phyloP scores from a whole-genome alignment of 2,888 invertebrate species.

The Onthophagus sagittarius region DNA sequence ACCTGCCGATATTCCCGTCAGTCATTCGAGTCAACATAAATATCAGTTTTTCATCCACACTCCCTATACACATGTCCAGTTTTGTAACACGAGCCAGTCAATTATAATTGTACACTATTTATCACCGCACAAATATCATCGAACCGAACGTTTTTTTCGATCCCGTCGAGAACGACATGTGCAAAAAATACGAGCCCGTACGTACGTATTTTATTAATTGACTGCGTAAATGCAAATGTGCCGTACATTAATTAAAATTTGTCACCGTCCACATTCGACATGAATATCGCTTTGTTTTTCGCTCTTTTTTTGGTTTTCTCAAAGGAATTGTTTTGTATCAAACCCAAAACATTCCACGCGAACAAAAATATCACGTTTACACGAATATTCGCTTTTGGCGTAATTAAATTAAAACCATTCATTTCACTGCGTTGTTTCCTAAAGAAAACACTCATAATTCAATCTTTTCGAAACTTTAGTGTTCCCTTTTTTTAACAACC shows the following conservation, averaged over 20 bases:
- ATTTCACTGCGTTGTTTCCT: not conserved
- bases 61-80: slow-evolving; percentile 7
- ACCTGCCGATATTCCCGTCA: not conserved
- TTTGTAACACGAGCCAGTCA: slow-evolving; percentile 9
- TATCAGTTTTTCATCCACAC: slow-evolving; percentile 2
- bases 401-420: not conserved
- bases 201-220: slow-evolving; percentile 13
- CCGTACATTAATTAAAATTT: slow-evolving; percentile 12
- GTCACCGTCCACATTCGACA: not conserved
- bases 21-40: not conserved
- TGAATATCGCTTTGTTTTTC: not conserved
- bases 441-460: not conserved
- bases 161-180: not conserved
- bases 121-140: slow-evolving; percentile 4
- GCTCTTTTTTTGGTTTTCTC: not conserved
- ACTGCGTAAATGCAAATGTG: slow-evolving; percentile 11
- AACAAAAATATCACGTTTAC: not conserved
- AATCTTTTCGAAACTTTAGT: not conserved
- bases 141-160: slow-evolving; percentile 5
- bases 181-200: slow-evolving; percentile 2
- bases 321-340: not conserved
- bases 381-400: not conserved
- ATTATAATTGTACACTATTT: slow-evolving; percentile 11
- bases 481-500: not conserved
- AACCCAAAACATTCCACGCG: not conserved